Base-by-base conservation (phyloP, 1,140 invertebrate genomes). In the Oryctes rhinoceros region DNA sequence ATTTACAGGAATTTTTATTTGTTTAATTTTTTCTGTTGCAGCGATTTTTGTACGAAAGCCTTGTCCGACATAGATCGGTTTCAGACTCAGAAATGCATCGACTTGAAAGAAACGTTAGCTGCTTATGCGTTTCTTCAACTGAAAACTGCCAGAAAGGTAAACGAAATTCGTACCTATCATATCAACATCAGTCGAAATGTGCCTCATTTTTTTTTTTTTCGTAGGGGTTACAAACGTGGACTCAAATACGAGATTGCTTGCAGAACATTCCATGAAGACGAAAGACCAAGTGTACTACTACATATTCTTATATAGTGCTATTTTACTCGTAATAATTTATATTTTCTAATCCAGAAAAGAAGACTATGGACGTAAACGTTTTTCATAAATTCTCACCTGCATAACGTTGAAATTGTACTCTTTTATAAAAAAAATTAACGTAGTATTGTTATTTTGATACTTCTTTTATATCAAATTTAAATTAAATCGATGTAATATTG, bases 81-180 rank as follows among this genome's bases (percentile, higher is more conserved):
- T 88, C 92, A 95, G 86, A 90, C 91, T 76, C 94, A 95, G 86
- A 96, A 95, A 89, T 91, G 92, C 24, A 89, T 91, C 75, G 94
- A 96, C 87, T 86, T 96, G 7, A 92, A 92, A 85, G 94, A 96
- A 87, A 94, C 94, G 13, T 90, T 96, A 76, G 91, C 92, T 49
- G 91, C 90, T 81, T 95, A 94, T 87, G 93, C 94, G 78, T 90
- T 93, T 77, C 88, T 95, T 83, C 94, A 96, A 88, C 92, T 95
- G 78, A 95, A 95, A 89, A 91, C 94, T 83, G 92, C 94, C 78
- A 93, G 93, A 90, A 95, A 95, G 92, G 94, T 95, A 88, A 59
- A 59, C 2, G 1, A 15, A 15, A 59, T n/a, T 53, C 49, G 49
- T 13, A 53, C 7, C 75, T 59, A 67, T 67, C 78, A 49, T 81